Evolutionary conservation across 2,888 invertebrate species (phyloP).

Genomic region (Mesorhabditis sp.): DNA sequence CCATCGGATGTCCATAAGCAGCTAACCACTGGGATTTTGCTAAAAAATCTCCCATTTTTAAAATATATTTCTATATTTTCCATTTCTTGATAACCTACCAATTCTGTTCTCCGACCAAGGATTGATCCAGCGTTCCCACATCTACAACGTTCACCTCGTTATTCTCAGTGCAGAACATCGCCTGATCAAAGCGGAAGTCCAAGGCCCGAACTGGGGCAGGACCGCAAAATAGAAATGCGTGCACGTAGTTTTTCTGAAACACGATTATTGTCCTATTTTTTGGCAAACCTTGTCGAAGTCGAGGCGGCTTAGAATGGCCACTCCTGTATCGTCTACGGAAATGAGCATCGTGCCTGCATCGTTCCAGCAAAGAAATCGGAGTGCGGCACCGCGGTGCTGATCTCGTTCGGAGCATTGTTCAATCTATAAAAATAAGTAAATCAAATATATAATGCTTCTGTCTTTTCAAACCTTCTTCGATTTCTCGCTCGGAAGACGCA

Average conservation of each 20-base stretch:
- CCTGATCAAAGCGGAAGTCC: neutral
- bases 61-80: neutral
- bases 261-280: neutral
- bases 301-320: neutral
- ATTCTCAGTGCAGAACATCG: neutral
- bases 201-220: neutral
- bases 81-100: neutral
- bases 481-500: neutral
- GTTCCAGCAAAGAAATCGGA: neutral
- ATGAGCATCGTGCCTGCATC: neutral
- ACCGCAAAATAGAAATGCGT: neutral
- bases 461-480: neutral
- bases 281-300: neutral
- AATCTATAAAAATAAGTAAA: neutral
- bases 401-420: neutral
- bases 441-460: too few species aligned
- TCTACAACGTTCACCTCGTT: neutral
- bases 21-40: neutral
- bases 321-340: neutral
- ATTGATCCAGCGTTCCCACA: neutral
- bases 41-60: neutral
- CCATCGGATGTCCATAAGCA: neutral
- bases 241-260: neutral
- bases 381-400: conserved; percentile 1
- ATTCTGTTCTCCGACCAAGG: neutral